Percentiles rank a stretch among this genome's conserved stretches.
These are phyloP conservation scores for Prinia subflava DNA, from an alignment of 2,113 vertebrate genomes.

Conservation along the genomic window DNA sequence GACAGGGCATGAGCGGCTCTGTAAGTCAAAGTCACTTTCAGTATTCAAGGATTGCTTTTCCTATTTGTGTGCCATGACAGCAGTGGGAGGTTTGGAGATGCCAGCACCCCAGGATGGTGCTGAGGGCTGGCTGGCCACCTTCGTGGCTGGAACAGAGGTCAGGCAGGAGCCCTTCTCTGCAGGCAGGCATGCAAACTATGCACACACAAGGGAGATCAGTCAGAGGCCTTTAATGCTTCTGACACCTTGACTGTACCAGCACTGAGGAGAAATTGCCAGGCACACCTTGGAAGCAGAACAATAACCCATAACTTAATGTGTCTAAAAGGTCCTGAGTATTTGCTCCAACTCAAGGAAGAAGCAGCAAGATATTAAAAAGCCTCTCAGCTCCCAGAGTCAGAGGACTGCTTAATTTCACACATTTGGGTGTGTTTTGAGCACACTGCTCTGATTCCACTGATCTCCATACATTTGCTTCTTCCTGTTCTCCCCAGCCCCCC, in stretches of 20 bases:
- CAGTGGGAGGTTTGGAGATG: background rate
- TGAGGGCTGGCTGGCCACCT: background rate
- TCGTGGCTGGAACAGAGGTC: background rate
- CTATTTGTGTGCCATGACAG: background rate
- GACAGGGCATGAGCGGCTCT: background rate
- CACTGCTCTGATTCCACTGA: background rate
- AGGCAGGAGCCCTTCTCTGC: background rate
- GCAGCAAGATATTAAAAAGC: background rate
- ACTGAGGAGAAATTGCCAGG: background rate
- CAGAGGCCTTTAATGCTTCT: background rate
- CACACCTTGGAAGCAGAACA: background rate
- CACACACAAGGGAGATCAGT: background rate
- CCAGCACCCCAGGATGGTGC: constrained; percentile 23
- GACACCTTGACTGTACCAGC: background rate
- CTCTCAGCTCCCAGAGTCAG: background rate
- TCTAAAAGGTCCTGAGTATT: background rate
- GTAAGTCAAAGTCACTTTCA: background rate
- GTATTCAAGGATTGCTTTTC: background rate
- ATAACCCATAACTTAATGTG: background rate
- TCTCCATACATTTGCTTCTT: background rate
- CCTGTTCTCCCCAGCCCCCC: background rate
- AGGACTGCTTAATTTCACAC: background rate
- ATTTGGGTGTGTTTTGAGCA: background rate
- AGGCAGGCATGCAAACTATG: background rate
- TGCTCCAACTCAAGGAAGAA: background rate